Evolutionary conservation across 2,113 vertebrate species (phyloP).

Genomic region (Ptyas mucosa): DNA sequence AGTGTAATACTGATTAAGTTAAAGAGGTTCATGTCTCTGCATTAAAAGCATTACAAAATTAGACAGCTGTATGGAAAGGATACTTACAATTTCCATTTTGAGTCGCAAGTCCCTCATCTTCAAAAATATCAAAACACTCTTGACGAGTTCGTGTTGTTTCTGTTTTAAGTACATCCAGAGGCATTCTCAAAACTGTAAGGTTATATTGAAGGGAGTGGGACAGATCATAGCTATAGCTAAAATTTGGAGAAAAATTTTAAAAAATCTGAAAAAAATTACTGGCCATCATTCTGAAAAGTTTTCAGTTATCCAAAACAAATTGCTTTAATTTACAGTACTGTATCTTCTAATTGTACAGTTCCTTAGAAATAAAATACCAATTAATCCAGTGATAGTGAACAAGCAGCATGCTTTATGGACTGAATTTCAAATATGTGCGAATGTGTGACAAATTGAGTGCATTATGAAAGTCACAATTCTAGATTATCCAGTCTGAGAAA

Average conservation of each 20-base stretch:
- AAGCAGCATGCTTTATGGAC: neutral
- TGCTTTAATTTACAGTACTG: neutral
- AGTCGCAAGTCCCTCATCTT: slow-evolving; percentile 89
- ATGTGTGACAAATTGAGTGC: neutral
- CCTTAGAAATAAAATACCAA: neutral
- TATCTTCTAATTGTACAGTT: neutral
- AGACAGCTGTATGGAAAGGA: neutral
- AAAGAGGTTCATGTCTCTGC: slow-evolving; percentile 20
- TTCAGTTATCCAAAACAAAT: neutral
- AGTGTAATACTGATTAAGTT: neutral
- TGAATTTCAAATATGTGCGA: neutral
- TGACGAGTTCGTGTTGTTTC: slow-evolving; percentile 76
- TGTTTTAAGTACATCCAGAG: slow-evolving; percentile 77
- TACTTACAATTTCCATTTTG: slow-evolving; percentile 80
- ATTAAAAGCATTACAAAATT: neutral
- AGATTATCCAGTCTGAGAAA: neutral
- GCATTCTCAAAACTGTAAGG: slow-evolving; percentile 84
- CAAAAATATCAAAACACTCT: slow-evolving; percentile 97
- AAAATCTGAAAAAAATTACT: slow-evolving; percentile 14
- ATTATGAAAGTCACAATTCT: neutral
- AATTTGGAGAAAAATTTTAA: slow-evolving; percentile 54
- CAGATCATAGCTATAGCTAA: slow-evolving; percentile 96
- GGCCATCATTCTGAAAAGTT: neutral
- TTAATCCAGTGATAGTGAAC: neutral
- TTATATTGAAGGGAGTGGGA: slow-evolving; percentile 98